Evolutionary conservation across 1,140 invertebrate genomes (phyloP), one percentile per base, ranked within the genome.

Genomic region (Drosophila prosaltans): DNA sequence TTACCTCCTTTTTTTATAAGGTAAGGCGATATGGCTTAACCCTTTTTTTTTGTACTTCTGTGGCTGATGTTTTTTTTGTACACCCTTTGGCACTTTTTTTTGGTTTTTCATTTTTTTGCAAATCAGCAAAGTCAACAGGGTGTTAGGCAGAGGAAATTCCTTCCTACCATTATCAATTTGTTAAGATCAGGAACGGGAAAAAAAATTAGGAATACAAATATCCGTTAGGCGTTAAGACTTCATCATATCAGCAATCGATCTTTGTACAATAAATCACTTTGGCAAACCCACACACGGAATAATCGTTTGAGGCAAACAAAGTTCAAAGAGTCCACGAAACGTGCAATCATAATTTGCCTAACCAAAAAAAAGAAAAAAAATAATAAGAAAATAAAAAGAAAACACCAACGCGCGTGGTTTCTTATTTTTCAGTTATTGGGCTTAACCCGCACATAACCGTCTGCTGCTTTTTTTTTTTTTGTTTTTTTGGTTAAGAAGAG

Each of bases 81-180:
- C 71, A 73, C 71, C 60, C 74, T 78, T 55, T 43, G 24, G 16
- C 16, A 28, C 21, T 5, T 45, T 64, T 58, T 48, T 30, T 30
- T 30, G 28, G 28, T 45, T 67, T 62, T 65, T 65, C 16, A 16
- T 72, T 48, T 39, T 65, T 39, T 78, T 61, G 72, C 72, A 81
- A 86, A 74, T 86, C 82, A 70, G 76, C 73, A 88, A 83, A 86
- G 83, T 89, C 83, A 86, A 86, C 65, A 78, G 66, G 57, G 41
- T 65, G 36, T 5, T 69, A 40, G 21, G 16, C 32, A 54, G 11
- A 43, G 67, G 32, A 66, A 67, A 54, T 58, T 66, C 68, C 69
- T 59, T 64, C n/a, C 30, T 7, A 36, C 32, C 68, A 65, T 65
- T 89, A 88, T 88, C 83, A 72, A 65, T 78, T 75, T 67, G 65